Evolutionary conservation across 2,888 invertebrate genomes (phyloP).

Genomic region (Pristionchus fissidentatus): DNA sequence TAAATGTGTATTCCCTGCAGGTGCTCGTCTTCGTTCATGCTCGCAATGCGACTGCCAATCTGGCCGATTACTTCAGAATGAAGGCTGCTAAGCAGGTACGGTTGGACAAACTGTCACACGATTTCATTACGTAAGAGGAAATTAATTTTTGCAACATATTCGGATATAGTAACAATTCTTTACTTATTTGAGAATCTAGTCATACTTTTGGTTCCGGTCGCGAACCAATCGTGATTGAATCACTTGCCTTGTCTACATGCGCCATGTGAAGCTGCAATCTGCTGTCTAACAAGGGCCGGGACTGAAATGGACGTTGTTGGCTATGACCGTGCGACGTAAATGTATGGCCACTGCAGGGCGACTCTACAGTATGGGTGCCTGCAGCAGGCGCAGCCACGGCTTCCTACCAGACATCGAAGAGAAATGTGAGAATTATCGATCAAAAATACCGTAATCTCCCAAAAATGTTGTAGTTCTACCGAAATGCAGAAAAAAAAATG

Average conservation of each 20-base stretch:
- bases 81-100: slow-evolving; percentile 84
- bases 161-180: no score
- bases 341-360: slow-evolving; percentile 53
- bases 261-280: no score
- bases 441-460: background rate
- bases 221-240: no score
- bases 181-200: no score
- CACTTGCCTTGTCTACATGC: no score
- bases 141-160: no score
- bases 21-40: slow-evolving; percentile 97
- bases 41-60: slow-evolving; percentile 92
- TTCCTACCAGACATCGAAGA: slow-evolving; percentile 61
- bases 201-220: no score
- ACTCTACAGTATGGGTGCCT: slow-evolving; percentile 62
- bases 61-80: slow-evolving; percentile 88
- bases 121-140: background rate
- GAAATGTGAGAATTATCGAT: slow-evolving; percentile 55
- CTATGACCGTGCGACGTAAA: no score
- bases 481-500: no score
- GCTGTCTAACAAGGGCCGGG: no score
- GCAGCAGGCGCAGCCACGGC: slow-evolving; percentile 50
- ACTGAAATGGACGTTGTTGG: no score
- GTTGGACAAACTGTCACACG: background rate
- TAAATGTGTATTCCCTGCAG: slow-evolving; percentile 6
- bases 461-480: no score